Conservation (phyloP, 2,113 vertebrate genomes). For the Neolamprologus modestus region DNA sequence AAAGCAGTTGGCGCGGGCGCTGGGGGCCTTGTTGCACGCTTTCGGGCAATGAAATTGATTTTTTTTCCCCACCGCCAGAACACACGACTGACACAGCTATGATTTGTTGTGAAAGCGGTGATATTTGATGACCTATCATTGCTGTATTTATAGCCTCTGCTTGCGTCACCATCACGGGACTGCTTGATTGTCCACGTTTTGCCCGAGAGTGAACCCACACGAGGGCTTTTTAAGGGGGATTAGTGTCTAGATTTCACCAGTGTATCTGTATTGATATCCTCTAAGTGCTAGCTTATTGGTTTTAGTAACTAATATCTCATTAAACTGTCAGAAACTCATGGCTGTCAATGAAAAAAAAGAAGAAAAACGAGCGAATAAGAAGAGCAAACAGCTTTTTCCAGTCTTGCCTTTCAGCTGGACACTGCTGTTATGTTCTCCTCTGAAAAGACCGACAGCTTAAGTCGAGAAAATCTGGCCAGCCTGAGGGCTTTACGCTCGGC, state of each 20-base stretch:
- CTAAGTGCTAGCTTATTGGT: not conserved
- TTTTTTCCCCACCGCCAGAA: not conserved
- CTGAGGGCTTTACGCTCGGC: constrained; percentile 22
- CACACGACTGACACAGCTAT: constrained; percentile 39
- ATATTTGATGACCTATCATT: constrained; percentile 64
- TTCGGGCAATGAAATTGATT: constrained; percentile 39
- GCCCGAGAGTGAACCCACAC: constrained; percentile 22
- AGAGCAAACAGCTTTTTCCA: constrained; percentile 31
- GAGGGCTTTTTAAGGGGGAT: not conserved
- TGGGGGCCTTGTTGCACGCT: constrained; percentile 57
- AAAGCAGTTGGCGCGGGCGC: constrained; percentile 46
- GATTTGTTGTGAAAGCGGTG: constrained; percentile 63
- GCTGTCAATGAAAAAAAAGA: not conserved
- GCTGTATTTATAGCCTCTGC: constrained; percentile 51
- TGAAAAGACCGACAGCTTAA: constrained; percentile 35
- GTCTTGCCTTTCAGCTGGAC: constrained; percentile 34
- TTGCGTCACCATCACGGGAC: constrained; percentile 49
- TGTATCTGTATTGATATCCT: not conserved
- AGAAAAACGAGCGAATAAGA: not conserved
- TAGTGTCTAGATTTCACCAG: not conserved
- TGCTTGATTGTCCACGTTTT: constrained; percentile 13
- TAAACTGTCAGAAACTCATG: constrained; percentile 4
- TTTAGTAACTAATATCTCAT: constrained; percentile 13
- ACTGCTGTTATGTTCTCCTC: constrained; percentile 44
- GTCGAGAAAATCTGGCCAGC: constrained; percentile 21